Base-by-base conservation (phyloP, 2,888 invertebrate genomes). In the Polydrusus cervinus region DNA sequence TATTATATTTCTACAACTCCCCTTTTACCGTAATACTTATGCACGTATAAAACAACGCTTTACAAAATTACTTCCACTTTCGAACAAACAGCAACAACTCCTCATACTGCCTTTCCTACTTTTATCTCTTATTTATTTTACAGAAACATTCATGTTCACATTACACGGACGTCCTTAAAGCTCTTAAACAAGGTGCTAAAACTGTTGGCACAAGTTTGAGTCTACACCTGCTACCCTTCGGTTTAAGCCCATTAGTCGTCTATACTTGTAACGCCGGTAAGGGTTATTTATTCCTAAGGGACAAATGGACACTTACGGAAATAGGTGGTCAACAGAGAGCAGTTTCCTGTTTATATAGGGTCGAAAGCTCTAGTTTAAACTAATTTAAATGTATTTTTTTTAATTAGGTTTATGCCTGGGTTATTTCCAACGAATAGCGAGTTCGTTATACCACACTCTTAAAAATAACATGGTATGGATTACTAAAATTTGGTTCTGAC, bases 171-270 rank as follows among this genome's bases (percentile, higher is more conserved):
- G 55, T 55, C 18, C 57, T 30, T 67, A 73, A 67, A 62, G 51
- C 47, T 16, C 45, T 43, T 18, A 43, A 72, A 60, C 57, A 60
- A 72, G 60, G 60, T 57, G 60, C 60, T 51, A 34, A 57, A 68
- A 68, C 51, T 64, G 71, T 70, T 70, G 47, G 70, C 70, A 70
- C 70, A 70, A 64, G 57, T 65, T 55, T 71, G 57, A 71, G 71
- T 43, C 49, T 67, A 34, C 73, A 73, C 73, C 67, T 67, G 73
- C 67, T 61, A 16, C 53, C 61, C 43, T 61, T 43, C 66, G 49
- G 51, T 67, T 73, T 73, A 68, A 73, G 67, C 73, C 61, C 61
- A 67, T 67, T 73, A 73, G 73, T 62, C 43, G 61, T 67, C 67
- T 53, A 73, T 73, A 61, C 67, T 73, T 61, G 73, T 67, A 67